phyloP scores from a whole-genome alignment of 2,888 invertebrate species.

The Agrotis segetum region DNA sequence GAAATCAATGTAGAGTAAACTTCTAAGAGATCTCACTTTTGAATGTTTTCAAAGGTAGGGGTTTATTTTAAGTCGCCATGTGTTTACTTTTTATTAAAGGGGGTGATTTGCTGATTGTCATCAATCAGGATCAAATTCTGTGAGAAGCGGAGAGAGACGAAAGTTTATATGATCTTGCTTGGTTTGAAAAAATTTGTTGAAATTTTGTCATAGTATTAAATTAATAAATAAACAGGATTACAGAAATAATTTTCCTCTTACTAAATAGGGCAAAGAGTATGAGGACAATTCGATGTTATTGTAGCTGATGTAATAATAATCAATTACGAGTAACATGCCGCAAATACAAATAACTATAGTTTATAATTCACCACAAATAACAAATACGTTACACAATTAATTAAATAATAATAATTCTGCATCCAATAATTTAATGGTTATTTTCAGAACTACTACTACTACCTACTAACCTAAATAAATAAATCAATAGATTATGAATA shows the following conservation, averaged over 20 bases:
- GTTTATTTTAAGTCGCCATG: neutral
- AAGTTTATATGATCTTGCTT: neutral
- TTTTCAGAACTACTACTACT: neutral
- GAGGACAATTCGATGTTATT: slow-evolving; percentile 7
- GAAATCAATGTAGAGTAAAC: slow-evolving; percentile 18
- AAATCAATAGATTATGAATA: neutral
- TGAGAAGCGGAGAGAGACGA: no score
- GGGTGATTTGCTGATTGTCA: no score
- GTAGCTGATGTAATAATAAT: neutral
- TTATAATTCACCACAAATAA: neutral
- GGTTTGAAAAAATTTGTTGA: neutral
- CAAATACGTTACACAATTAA: neutral
- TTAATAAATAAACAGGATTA: neutral
- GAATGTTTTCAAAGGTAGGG: neutral
- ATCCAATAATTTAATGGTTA: neutral
- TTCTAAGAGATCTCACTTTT: neutral
- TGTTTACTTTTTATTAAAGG: no score
- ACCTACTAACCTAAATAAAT: no score
- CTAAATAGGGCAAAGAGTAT: neutral
- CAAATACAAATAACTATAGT: slow-evolving; percentile 5
- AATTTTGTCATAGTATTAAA: no score
- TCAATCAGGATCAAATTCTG: no score
- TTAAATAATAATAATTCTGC: neutral
- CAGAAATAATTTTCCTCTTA: neutral
- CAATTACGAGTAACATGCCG: neutral